These are phyloP conservation scores for Pandemis corylana DNA, from an alignment of 2,888 invertebrate genomes.

Conservation along the genomic window DNA sequence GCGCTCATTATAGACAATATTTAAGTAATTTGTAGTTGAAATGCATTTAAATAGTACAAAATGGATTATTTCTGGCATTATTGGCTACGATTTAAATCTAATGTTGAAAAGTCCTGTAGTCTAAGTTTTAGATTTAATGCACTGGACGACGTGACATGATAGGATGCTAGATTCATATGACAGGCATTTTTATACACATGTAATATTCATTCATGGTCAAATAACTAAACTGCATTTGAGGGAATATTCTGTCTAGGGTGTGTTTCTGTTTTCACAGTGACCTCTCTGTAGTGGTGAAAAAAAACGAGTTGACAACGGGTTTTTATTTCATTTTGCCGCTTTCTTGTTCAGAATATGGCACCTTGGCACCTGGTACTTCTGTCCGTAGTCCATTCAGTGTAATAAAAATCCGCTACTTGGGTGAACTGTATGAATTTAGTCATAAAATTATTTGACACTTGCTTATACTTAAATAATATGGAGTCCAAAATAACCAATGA, in stretches of 20 bases:
- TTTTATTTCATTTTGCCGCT: background rate
- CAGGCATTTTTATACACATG: constrained; percentile 6
- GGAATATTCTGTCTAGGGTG: background rate
- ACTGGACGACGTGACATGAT: constrained; percentile 45
- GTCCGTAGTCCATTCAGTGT: no score
- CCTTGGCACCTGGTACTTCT: no score
- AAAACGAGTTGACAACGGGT: no score
- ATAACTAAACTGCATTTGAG: background rate
- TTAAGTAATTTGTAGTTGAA: constrained; percentile 62
- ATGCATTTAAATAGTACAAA: constrained; percentile 77
- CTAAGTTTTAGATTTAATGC: constrained; percentile 51
- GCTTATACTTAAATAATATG: background rate
- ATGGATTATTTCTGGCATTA: constrained; percentile 62
- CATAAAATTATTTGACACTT: background rate
- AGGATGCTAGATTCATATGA: constrained; percentile 29
- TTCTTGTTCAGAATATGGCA: no score
- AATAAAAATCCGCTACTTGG: background rate
- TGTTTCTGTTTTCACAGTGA: background rate
- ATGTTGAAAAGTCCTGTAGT: constrained; percentile 50
- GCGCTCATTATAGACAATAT: constrained; percentile 76
- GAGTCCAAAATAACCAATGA: background rate
- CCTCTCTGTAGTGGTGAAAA: background rate
- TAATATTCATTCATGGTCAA: background rate
- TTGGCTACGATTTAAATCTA: constrained; percentile 47
- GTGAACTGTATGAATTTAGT: background rate